A percentile compares a stretch with the other conserved stretches of the same genome.
These are phyloP conservation scores for Punctoribates punctum DNA, from an alignment of 2,888 invertebrate species.

Conservation along the genomic window DNA sequence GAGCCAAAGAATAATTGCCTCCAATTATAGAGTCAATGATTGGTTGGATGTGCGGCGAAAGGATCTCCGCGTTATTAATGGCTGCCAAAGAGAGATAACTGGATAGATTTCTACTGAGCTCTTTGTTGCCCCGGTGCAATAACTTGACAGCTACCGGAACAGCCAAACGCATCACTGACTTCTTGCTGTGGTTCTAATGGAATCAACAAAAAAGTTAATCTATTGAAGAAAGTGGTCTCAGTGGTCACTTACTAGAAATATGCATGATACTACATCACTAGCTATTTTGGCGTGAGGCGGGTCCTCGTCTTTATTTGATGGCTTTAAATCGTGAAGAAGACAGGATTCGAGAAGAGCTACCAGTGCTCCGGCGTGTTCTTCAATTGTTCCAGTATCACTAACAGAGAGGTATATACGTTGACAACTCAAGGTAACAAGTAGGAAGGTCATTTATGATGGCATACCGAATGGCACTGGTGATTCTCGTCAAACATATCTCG, in stretches of 20 bases:
- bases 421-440: neutral
- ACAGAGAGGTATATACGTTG: neutral
- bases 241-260: constrained; percentile 71
- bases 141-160: constrained; percentile 88
- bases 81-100: constrained; percentile 88
- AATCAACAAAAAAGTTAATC: constrained; percentile 49
- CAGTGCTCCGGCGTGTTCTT: constrained; percentile 76
- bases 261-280: constrained; percentile 87
- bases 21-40: constrained; percentile 86
- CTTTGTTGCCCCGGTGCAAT: constrained; percentile 81
- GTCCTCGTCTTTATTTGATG: constrained; percentile 70
- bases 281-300: constrained; percentile 95
- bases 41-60: constrained; percentile 80
- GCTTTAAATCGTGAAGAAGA: constrained; percentile 80
- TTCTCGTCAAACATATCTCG: constrained; percentile 86
- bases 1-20: constrained; percentile 79
- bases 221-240: neutral
- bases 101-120: constrained; percentile 82
- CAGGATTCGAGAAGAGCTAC: constrained; percentile 82
- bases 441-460: neutral
- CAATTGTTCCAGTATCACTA: constrained; percentile 77
- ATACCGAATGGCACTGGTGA: constrained; percentile 78
- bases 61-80: constrained; percentile 77
- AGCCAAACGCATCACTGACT: constrained; percentile 73
- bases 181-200: constrained; percentile 67